phyloP scores from a whole-genome alignment of 2,113 vertebrate species.

The Cisticola juncidis region DNA sequence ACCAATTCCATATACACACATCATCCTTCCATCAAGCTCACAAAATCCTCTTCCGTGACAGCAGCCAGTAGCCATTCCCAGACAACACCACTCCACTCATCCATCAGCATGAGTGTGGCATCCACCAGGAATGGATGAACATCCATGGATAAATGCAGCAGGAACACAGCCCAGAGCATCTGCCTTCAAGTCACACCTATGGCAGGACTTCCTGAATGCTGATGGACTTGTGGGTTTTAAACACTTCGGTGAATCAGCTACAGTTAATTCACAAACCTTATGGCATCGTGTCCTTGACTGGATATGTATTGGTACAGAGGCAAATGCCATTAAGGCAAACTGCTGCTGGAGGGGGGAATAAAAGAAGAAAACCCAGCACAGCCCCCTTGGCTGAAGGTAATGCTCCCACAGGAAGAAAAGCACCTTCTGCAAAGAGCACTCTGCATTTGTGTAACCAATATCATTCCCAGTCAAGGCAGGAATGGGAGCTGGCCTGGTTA shows the following conservation, averaged over 20 bases:
- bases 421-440: background rate
- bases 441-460: fast-evolving
- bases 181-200: background rate
- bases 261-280: background rate
- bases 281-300: fast-evolving
- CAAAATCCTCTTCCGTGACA: background rate
- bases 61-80: background rate
- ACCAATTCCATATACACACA: background rate
- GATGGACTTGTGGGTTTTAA: fast-evolving
- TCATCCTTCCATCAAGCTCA: background rate
- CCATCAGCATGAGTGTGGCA: fast-evolving
- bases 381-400: background rate
- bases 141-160: fast-evolving
- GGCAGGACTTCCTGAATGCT: background rate
- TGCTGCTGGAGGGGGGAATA: background rate
- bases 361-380: background rate
- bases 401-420: background rate
- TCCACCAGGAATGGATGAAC: background rate
- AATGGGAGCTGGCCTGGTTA: background rate
- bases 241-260: background rate
- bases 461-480: background rate
- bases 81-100: background rate
- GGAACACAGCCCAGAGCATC: fast-evolving
- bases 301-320: background rate
- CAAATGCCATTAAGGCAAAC: background rate